phyloP scores from a whole-genome alignment of 2,113 vertebrate genomes.

The Paradoxurus hermaphroditus region DNA sequence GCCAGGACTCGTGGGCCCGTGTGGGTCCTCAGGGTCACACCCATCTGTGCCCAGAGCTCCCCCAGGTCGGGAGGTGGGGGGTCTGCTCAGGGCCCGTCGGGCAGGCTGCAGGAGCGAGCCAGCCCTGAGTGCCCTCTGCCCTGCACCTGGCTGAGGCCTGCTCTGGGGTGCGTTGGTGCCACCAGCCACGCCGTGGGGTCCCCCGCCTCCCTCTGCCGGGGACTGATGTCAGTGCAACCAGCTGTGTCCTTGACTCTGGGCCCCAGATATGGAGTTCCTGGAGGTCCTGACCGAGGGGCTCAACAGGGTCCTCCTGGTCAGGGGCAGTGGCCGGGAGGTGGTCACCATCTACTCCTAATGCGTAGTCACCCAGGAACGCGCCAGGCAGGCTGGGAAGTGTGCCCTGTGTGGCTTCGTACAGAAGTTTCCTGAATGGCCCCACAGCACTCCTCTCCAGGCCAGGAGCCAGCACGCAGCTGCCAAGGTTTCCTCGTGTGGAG shows the following conservation, averaged over 20 bases:
- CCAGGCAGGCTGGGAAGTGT: fast-evolving
- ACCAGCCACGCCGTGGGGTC: fast-evolving
- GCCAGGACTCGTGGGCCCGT: background rate
- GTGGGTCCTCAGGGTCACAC: background rate
- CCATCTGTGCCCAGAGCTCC: background rate
- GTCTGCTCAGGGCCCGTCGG: background rate
- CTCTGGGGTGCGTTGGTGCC: background rate
- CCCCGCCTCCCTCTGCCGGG: background rate
- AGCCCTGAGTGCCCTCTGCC: background rate
- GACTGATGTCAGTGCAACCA: background rate
- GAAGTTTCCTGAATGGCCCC: background rate
- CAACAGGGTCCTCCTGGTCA: constrained; percentile 92
- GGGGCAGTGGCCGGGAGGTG: constrained; percentile 95
- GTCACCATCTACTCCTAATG: constrained; percentile 96
- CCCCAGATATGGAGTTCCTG: constrained; percentile 96
- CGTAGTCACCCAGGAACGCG: fast-evolving
- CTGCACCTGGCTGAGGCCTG: background rate
- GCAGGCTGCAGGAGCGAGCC: background rate
- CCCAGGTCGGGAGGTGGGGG: fast-evolving
- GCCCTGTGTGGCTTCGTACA: no score
- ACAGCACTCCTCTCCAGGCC: background rate
- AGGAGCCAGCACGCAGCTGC: fast-evolving
- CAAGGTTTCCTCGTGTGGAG: background rate
- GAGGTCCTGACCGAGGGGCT: constrained; percentile 96
- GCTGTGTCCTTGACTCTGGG: constrained; percentile 2